Conservation (phyloP, 2,797 vertebrate genomes). For the Tinamus major region DNA sequence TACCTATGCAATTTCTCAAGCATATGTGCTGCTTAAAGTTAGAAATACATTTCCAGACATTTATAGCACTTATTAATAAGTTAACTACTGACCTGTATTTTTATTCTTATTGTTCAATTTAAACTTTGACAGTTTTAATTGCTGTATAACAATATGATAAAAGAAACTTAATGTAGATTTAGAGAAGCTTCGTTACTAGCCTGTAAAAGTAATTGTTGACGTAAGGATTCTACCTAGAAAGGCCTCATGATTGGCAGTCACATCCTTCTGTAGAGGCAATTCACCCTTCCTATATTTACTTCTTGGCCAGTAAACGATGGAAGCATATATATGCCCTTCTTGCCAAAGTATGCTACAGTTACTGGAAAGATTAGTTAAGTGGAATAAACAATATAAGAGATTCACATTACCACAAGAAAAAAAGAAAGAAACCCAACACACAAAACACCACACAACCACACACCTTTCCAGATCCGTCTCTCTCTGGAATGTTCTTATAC, state of each 20-base stretch:
- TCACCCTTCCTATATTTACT: conserved; percentile 70
- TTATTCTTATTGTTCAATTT: conserved; percentile 19
- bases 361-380: conserved; percentile 64
- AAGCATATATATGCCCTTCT: conserved; percentile 61
- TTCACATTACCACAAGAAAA: conserved; percentile 13
- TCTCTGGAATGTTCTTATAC: not conserved
- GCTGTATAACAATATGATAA: not conserved
- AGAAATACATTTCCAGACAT: not conserved
- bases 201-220: conserved; percentile 46
- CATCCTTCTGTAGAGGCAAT: conserved; percentile 52
- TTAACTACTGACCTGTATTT: not conserved
- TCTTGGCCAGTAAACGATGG: conserved; percentile 68
- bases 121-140: not conserved
- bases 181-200: conserved; percentile 20
- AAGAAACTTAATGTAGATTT: not conserved
- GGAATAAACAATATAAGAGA: conserved; percentile 64
- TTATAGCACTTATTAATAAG: not conserved
- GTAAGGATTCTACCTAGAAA: conserved; percentile 54
- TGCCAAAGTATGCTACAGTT: conserved; percentile 73
- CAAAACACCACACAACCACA: no score
- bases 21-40: not conserved
- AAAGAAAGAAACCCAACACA: no score
- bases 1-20: not conserved
- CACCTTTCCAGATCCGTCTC: conserved; percentile 30
- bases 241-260: conserved; percentile 57